Percentiles rank a stretch among this genome's conserved stretches.
phyloP scores from a whole-genome alignment of 2,797 vertebrate genomes.

The Sebastes elongatus region DNA sequence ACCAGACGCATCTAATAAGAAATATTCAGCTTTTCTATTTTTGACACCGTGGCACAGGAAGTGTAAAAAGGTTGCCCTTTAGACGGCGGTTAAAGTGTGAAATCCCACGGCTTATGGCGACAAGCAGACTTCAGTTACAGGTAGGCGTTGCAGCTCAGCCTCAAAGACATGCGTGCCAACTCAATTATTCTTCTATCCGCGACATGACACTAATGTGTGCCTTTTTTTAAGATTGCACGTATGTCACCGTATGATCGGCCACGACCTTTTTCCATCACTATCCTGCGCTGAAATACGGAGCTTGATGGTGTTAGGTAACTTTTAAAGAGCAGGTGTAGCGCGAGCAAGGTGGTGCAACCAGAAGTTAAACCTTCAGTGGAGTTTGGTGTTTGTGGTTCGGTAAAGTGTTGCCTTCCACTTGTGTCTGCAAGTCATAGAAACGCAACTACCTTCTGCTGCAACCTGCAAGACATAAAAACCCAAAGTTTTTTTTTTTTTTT shows the following conservation, averaged over 20 bases:
- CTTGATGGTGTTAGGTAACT: background rate
- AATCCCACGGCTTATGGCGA: conserved; percentile 62
- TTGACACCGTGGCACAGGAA: conserved; percentile 63
- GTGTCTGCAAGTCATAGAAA: background rate
- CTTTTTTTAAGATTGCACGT: conserved; percentile 47
- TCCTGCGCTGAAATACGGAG: background rate
- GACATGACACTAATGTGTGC: conserved; percentile 49
- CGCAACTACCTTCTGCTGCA: background rate
- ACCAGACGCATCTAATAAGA: conserved; percentile 65
- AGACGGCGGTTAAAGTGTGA: conserved; percentile 73
- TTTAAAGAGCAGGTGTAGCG: background rate
- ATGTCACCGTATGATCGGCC: conserved; percentile 47
- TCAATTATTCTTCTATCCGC: conserved; percentile 59
- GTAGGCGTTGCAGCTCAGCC: conserved; percentile 66
- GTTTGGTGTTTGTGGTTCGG: background rate
- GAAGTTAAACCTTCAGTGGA: background rate
- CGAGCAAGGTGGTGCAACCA: background rate
- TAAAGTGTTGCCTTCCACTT: background rate
- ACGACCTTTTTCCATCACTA: conserved; percentile 17
- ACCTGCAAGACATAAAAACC: background rate
- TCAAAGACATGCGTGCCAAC: conserved; percentile 49
- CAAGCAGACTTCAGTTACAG: conserved; percentile 66
- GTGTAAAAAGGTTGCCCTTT: conserved; percentile 73
- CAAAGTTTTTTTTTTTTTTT: background rate
- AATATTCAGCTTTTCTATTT: conserved; percentile 70